phyloP scores from a whole-genome alignment of 2,888 invertebrate species.

The Deladenus siricidicola region DNA sequence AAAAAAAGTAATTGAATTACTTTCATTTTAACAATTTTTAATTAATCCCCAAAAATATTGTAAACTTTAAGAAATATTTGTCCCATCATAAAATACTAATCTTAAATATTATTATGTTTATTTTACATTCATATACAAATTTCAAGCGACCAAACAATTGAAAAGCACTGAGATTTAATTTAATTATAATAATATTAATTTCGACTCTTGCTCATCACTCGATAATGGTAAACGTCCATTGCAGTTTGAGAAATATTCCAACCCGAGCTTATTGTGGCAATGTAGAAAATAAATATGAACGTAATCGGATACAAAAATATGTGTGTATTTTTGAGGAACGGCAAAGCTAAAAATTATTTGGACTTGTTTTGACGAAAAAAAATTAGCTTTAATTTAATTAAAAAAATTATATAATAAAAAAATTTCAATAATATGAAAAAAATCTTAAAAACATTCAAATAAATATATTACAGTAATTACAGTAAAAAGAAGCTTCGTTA shows the following conservation, averaged over 20 bases:
- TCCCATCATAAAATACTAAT: no score
- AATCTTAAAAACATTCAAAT: background rate
- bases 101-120: no score
- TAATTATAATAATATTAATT: no score
- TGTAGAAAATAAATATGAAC: constrained; percentile 67
- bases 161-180: no score
- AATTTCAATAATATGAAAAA: background rate
- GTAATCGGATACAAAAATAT: constrained; percentile 76
- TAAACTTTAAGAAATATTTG: background rate
- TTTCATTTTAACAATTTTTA: background rate
- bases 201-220: constrained; percentile 29
- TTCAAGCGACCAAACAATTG: no score
- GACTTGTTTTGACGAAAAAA: background rate
- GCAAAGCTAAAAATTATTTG: constrained; percentile 59
- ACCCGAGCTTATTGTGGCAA: constrained; percentile 68
- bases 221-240: constrained; percentile 46
- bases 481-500: constrained; percentile 57
- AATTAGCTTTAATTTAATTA: background rate
- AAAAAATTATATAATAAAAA: constrained; percentile 1
- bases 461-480: background rate
- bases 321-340: constrained; percentile 75
- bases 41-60: background rate
- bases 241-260: constrained; percentile 66
- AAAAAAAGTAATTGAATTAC: background rate
- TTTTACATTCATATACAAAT: background rate